These are phyloP conservation scores for Austrolebias charrua DNA, from an alignment of 2,797 vertebrate species.

Conservation along the genomic window DNA sequence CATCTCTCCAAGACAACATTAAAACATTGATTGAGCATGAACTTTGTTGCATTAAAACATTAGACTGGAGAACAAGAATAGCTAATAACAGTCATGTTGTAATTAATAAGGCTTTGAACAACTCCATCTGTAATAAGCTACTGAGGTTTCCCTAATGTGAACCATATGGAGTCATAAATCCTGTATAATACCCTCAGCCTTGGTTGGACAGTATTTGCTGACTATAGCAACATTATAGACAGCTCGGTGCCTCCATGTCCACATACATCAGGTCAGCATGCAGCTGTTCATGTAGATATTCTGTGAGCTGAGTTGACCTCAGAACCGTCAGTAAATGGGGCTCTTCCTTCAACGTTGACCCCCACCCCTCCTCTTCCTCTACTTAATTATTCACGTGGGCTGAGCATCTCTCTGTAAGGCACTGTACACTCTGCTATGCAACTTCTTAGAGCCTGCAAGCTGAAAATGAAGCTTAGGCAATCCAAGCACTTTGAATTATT, in stretches of 20 bases:
- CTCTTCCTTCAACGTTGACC: conserved; percentile 49
- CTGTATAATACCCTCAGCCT: conserved; percentile 30
- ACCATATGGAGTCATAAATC: conserved; percentile 64
- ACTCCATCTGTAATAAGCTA: conserved; percentile 63
- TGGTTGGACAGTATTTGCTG: conserved; percentile 43
- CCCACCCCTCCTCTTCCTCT: conserved; percentile 51
- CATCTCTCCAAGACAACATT: background rate
- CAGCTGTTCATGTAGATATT: conserved; percentile 24
- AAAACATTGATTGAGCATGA: too few species aligned
- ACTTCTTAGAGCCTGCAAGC: conserved; percentile 76
- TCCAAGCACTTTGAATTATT: conserved; percentile 89
- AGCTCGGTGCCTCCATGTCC: conserved; percentile 8
- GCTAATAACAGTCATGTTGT: conserved; percentile 38
- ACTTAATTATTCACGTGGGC: conserved; percentile 79
- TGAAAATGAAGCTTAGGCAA: conserved; percentile 85
- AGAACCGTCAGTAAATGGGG: conserved; percentile 72
- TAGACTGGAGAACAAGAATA: conserved; percentile 33
- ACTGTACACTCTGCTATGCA: conserved; percentile 69
- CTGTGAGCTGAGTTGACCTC: conserved; percentile 55
- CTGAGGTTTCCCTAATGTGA: conserved; percentile 51
- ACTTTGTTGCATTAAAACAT: too few species aligned
- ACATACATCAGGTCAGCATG: conserved; percentile 44
- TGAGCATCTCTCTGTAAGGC: conserved; percentile 64
- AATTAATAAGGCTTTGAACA: conserved; percentile 66
- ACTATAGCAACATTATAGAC: conserved; percentile 29